These are phyloP conservation scores for Takifugu bimaculatus DNA, from an alignment of 2,113 vertebrate genomes.

Conservation along the genomic window DNA sequence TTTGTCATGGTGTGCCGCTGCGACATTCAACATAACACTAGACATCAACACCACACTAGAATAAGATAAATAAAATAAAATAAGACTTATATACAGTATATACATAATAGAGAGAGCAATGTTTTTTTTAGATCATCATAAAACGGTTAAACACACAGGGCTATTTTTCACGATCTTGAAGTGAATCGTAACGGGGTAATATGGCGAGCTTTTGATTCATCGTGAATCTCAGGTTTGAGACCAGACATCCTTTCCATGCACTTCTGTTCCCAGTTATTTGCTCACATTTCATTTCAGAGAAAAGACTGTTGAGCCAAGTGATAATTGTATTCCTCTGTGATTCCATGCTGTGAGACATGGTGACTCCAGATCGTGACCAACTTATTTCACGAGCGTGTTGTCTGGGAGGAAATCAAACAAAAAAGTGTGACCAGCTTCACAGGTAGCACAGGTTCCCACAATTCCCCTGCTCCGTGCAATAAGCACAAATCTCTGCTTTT, in stretches of 20 bases:
- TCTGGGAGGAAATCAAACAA: constrained; percentile 58
- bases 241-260: constrained; percentile 5
- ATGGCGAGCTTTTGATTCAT: constrained; percentile 22
- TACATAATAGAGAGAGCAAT: constrained; percentile 47
- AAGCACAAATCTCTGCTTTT: constrained; percentile 42
- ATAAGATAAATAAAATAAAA: too few species aligned
- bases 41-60: too few species aligned
- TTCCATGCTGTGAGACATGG: constrained; percentile 63
- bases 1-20: too few species aligned
- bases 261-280: constrained; percentile 43
- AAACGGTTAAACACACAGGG: constrained; percentile 55
- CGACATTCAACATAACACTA: too few species aligned
- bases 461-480: constrained; percentile 11
- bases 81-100: too few species aligned
- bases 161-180: constrained; percentile 25
- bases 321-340: constrained; percentile 72
- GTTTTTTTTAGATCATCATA: constrained; percentile 38
- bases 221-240: constrained; percentile 8
- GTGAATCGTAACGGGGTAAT: constrained; percentile 3
- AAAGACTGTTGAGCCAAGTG: constrained; percentile 61
- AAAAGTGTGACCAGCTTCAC: constrained; percentile 57
- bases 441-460: constrained; percentile 14
- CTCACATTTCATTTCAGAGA: constrained; percentile 53
- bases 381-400: constrained; percentile 58
- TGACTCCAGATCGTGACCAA: constrained; percentile 53